Base-by-base conservation (phyloP, 2,797 vertebrate genomes). In the Pipistrellus pygmaeus region DNA sequence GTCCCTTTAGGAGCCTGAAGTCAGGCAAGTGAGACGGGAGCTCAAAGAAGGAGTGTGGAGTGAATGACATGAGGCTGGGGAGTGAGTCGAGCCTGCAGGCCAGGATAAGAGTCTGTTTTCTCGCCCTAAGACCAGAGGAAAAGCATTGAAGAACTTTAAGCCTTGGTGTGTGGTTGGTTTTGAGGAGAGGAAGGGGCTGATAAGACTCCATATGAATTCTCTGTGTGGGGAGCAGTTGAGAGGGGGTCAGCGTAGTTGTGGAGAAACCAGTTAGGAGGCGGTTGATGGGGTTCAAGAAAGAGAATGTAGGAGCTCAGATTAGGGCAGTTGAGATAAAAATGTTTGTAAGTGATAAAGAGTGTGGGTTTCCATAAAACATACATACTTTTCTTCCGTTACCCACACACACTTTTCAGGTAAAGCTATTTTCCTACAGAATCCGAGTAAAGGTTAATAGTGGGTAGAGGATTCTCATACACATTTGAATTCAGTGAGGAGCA, bases 381-480 rank as follows among this genome's bases (percentile, higher is more conserved):
- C 0, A 27, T 64, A 76, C 21, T 77, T 27, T 38, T 78, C 46
- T 81, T 55, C 60, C 23, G 38, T n/a, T 85, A 12, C 5, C 5
- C 6, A 76, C 46, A 27, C 30, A 69, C 8, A 23, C 57, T 89
- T 84, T 95, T 72, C 35, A 14, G 30, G 25, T 55, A 88, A 78
- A 88, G 69, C 17, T 6, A 38, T 89, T 85, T 93, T 51, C 32
- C 23, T 89, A 66, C 82, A 95, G 69, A 95, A 73, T 69, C 48
- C 68, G 83, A 93, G 32, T 30, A 91, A 77, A 66, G 23, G 38
- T 44, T 86, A 93, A 86, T 73, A 25, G 51, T 66, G 21, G 11
- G 9, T 90, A 57, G 84, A 93, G 76, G 13, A 11, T 80, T 87
- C 76, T 30, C 41, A 83, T 15, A 78, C 5, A 12, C 27, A 81